These are phyloP conservation scores for Ictidomys tridecemlineatus DNA, from an alignment of 2,113 vertebrate species.

Conservation along the genomic window DNA sequence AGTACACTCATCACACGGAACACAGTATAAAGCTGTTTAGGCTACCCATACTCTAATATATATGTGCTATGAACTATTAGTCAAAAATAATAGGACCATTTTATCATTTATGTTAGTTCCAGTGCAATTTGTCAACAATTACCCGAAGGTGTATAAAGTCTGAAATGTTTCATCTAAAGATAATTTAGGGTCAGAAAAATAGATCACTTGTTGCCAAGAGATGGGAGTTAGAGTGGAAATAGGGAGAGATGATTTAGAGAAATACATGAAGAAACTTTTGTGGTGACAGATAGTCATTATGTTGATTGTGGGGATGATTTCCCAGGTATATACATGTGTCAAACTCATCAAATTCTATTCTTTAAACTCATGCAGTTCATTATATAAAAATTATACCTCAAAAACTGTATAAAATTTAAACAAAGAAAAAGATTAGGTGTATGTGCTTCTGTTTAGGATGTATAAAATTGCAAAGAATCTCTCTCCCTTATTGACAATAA, in stretches of 20 bases:
- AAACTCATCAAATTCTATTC: neutral
- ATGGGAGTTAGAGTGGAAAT: neutral
- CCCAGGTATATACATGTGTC: neutral
- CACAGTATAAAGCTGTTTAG: neutral
- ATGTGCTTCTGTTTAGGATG: neutral
- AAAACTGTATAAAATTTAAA: neutral
- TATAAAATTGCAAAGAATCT: slow-evolving; percentile 2
- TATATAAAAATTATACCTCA: neutral
- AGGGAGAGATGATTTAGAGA: neutral
- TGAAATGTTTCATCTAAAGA: neutral
- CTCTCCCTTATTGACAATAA: neutral
- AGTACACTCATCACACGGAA: neutral
- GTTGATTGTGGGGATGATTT: neutral
- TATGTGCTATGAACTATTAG: neutral
- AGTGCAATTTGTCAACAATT: neutral
- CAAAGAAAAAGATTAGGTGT: neutral
- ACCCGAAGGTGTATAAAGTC: neutral
- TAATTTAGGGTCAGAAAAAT: neutral
- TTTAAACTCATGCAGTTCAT: neutral
- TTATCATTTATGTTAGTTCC: neutral
- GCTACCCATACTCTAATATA: neutral
- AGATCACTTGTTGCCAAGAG: neutral
- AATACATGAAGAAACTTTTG: neutral
- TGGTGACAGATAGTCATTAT: neutral
- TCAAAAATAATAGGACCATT: neutral